Evolutionary conservation across 2,797 vertebrate species (phyloP).

Genomic region (Hippocampus kuda): DNA sequence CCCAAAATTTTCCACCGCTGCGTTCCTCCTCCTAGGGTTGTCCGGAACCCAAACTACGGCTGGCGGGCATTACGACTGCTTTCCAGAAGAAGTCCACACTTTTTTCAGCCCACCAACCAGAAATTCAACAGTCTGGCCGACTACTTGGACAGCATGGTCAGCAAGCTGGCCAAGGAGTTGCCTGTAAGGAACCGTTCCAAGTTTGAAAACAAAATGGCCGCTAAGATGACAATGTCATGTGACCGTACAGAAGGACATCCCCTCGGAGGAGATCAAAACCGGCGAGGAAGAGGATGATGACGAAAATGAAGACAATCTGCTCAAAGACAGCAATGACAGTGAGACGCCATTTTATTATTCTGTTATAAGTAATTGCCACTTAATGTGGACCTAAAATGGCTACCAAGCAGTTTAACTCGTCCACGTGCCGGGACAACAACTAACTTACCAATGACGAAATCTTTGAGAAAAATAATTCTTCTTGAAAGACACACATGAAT

Average conservation of each 20-base stretch:
- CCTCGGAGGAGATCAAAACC: slow-evolving; percentile 98
- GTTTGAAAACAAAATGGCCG: neutral
- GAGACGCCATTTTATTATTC: slow-evolving; percentile 44
- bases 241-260: slow-evolving; percentile 72
- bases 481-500: too few species aligned
- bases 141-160: slow-evolving; percentile 98
- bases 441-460: too few species aligned
- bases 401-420: neutral
- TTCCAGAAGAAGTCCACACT: slow-evolving; percentile 93
- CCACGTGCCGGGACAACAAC: too few species aligned
- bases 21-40: slow-evolving; percentile 66
- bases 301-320: slow-evolving; percentile 93
- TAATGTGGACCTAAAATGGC: neutral
- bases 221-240: neutral
- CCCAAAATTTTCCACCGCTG: neutral
- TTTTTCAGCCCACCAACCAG: slow-evolving; percentile 97
- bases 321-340: slow-evolving; percentile 98
- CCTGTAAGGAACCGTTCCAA: slow-evolving; percentile 70
- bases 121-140: slow-evolving; percentile 97
- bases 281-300: slow-evolving; percentile 92
- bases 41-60: slow-evolving; percentile 95
- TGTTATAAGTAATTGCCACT: neutral
- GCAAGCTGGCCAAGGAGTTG: slow-evolving; percentile 96
- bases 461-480: too few species aligned
- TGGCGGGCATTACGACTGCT: slow-evolving; percentile 91